Evolutionary conservation across 2,113 vertebrate genomes (phyloP).

Genomic region (Ciconia stormi): DNA sequence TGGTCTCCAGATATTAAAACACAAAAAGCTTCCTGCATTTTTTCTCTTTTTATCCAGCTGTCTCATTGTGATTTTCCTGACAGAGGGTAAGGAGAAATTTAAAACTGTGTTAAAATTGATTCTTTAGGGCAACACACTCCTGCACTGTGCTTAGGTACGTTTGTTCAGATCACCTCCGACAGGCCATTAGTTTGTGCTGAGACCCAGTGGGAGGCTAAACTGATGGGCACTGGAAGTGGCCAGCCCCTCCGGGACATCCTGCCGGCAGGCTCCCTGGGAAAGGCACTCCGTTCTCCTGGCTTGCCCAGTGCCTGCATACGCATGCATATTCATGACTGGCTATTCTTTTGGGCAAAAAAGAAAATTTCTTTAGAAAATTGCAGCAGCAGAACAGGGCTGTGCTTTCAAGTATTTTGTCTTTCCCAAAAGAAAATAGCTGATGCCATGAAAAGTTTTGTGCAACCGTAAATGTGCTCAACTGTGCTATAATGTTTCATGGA

Average conservation of each 20-base stretch:
- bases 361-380: slow-evolving; percentile 53
- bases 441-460: slow-evolving; percentile 52
- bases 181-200: neutral
- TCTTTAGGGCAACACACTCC: neutral
- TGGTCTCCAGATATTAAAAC: neutral
- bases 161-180: neutral
- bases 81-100: neutral
- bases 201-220: neutral
- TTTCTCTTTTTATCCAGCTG: neutral
- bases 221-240: neutral
- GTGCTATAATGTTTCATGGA: slow-evolving; percentile 37
- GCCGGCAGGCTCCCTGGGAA: neutral
- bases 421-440: slow-evolving; percentile 63
- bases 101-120: neutral
- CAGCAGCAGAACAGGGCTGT: slow-evolving; percentile 12
- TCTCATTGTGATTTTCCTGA: neutral
- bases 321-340: slow-evolving; percentile 55
- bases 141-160: neutral
- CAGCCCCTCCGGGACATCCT: neutral
- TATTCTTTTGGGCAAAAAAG: slow-evolving; percentile 23
- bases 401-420: slow-evolving; percentile 43
- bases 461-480: slow-evolving; percentile 12
- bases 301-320: neutral
- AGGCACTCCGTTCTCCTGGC: neutral
- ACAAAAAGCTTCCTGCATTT: neutral